A percentile compares a stretch with the other conserved stretches of the same genome.
Evolutionary conservation across 2,888 invertebrate species (phyloP).

Genomic region (Mythimna lalbum): DNA sequence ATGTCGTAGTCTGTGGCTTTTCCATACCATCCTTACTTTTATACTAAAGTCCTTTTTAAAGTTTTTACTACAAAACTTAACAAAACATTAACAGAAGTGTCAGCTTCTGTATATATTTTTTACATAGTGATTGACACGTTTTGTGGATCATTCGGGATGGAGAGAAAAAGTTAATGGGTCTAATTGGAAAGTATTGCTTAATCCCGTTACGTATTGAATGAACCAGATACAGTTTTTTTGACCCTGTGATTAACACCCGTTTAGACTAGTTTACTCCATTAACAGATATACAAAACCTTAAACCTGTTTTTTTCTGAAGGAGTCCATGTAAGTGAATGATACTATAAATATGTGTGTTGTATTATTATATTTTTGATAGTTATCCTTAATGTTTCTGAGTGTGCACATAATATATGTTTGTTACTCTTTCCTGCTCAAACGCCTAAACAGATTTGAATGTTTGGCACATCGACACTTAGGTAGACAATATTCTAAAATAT

Average conservation of each 20-base stretch:
- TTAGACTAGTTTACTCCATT: neutral
- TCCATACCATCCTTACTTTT: constrained; percentile 7
- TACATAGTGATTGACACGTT: constrained; percentile 16
- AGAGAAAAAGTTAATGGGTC: constrained; percentile 33
- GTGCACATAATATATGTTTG: no score
- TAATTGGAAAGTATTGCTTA: constrained; percentile 43
- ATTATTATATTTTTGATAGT: no score
- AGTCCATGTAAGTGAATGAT: neutral
- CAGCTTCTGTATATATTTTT: constrained; percentile 28
- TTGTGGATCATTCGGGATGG: neutral
- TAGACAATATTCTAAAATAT: no score
- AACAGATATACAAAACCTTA: neutral
- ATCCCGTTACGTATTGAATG: constrained; percentile 13
- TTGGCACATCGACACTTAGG: no score
- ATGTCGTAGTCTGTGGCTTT: neutral
- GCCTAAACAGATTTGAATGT: no score
- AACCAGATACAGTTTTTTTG: neutral
- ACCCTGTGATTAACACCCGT: neutral
- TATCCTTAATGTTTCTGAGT: no score
- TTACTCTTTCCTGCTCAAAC: no score
- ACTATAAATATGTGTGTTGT: neutral
- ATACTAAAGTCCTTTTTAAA: constrained; percentile 24
- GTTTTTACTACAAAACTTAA: constrained; percentile 34
- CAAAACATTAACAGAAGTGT: constrained; percentile 13
- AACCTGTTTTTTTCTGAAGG: neutral